Base-by-base conservation (phyloP, 1,140 invertebrate genomes). In the Ridgeia piscesae region DNA sequence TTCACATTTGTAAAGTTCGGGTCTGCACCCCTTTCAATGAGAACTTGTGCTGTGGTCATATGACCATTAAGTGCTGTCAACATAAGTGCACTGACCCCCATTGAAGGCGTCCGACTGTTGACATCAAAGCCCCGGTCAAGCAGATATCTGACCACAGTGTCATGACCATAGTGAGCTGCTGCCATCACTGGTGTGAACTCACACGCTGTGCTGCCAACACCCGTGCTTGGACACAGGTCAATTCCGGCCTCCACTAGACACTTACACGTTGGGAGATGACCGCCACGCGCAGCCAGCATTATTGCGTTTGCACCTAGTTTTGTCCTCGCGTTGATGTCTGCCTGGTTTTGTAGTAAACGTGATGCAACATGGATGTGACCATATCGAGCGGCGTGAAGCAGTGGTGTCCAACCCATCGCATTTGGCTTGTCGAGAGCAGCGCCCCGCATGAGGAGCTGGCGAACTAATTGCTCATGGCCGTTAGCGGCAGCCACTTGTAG, bases 31-130 rank as follows among this genome's bases (percentile, higher is more conserved):
- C 94, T 93, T 92, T 96, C 95, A 89, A 96, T 94, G 14, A 96
- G 93, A 88, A 96, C 95, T 93, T 96, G 95, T 0, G 95, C 95
- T 8, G 95, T 96, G 11, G 94, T 96, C 94, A 95, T 95, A 93
- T 96, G 96, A 91, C 95, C 95, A 94, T 96, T 96, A 33, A 95
- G 89, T 8, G 95, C 96, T 27, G 95, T 95, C 34, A 95, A 92
- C 95, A 96, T 96, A 31, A 96, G 94, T 21, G 95, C 94, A 0
- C 94, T 95, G 0, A 95, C 89, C 11, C 95, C 94, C 33, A 94
- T 95, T 6, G 95, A 95, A 1, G 94, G 94, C 34, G 94, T 95
- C 50, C 94, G 93, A 91, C 95, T 94, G 93, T 96, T 96, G 21
- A 96, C 95, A 93, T 96, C 95, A 93, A 94, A 94, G 14, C 96